Conservation (phyloP, 2,797 vertebrate genomes). For the Sebastes flavidus region DNA sequence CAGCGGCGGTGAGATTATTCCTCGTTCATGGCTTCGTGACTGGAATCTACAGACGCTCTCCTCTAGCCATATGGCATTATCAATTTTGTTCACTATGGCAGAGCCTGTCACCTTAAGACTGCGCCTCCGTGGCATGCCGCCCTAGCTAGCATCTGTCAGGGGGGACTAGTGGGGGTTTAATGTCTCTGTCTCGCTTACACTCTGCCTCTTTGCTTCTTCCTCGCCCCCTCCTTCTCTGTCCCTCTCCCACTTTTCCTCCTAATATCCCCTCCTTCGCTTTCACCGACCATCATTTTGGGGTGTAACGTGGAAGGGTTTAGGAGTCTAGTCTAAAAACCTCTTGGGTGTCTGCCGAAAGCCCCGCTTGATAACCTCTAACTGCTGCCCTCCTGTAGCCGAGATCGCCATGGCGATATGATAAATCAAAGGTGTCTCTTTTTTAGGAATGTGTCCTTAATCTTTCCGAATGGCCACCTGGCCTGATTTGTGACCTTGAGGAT, state of each 20-base stretch:
- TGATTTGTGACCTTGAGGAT: constrained; percentile 78
- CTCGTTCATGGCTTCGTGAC: constrained; percentile 63
- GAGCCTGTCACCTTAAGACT: constrained; percentile 77
- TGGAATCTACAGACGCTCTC: constrained; percentile 58
- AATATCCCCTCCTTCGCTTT: constrained; percentile 24
- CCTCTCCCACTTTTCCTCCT: background rate
- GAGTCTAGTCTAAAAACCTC: constrained; percentile 33
- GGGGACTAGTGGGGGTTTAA: constrained; percentile 58
- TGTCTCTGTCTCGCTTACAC: constrained; percentile 54
- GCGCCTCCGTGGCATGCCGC: constrained; percentile 64
- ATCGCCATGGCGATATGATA: constrained; percentile 46
- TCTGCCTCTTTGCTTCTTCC: constrained; percentile 23
- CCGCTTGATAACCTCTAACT: constrained; percentile 14
- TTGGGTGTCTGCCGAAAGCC: constrained; percentile 25
- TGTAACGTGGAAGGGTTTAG: constrained; percentile 38
- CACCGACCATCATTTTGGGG: constrained; percentile 14
- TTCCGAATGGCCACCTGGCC: constrained; percentile 72
- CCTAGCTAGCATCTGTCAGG: constrained; percentile 68
- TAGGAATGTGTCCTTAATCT: constrained; percentile 75
- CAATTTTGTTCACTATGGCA: constrained; percentile 69
- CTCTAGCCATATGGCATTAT: constrained; percentile 72
- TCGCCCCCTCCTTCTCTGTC: background rate
- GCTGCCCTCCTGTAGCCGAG: constrained; percentile 40
- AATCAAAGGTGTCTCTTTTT: constrained; percentile 69
- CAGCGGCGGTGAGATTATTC: constrained; percentile 59